Evolutionary conservation across 2,113 vertebrate genomes (phyloP), one percentile per base, ranked within the genome.

Genomic region (Mormyrus lacerda): DNA sequence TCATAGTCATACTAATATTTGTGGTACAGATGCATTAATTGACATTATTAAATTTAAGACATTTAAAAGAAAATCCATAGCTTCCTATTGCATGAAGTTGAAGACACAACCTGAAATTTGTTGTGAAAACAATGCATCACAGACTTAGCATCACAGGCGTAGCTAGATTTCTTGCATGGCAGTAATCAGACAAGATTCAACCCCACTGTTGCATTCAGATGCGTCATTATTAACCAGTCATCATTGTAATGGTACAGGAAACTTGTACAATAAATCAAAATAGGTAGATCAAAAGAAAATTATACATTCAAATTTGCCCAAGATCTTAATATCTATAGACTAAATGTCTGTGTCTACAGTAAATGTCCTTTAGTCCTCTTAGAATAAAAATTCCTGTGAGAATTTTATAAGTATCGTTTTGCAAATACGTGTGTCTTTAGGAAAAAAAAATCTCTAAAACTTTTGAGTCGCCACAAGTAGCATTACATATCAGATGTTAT

Each of bases 81-180:
- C 24, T 50, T 89, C 31, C 31, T 47, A 44, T 73, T 61, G 65
- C 48, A 44, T 87, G 69, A 24, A 50, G n/a, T 24, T 76, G n/a
- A 76, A 87, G 58, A 53, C 44, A 19, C 44, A 19, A 76, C 11
- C 58, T 76, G 89, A 50, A 86, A 87, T 89, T 35, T 53, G 47
- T 21, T 44, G 35, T 53, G 47, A 87, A 89, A 89, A 87, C 31
- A 53, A 51, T 24, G 21, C 7, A 42, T 89, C 47, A 50, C 83
- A n/a, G n/a, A n/a, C 73, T 69, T 88, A 24, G 8, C 45, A 27
- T 51, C 82, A 24, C 11, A 85, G 53, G 79, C 48, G 88, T 85
- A 15, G 39, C 48, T 69, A 17, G 42, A 45, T n/a, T n/a, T 21
- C n/a, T 48, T 69, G n/a, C n/a, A 85, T n/a, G 55, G 1, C 13